Base-by-base conservation (phyloP, 2,888 invertebrate genomes). In the Tinea trinotella region DNA sequence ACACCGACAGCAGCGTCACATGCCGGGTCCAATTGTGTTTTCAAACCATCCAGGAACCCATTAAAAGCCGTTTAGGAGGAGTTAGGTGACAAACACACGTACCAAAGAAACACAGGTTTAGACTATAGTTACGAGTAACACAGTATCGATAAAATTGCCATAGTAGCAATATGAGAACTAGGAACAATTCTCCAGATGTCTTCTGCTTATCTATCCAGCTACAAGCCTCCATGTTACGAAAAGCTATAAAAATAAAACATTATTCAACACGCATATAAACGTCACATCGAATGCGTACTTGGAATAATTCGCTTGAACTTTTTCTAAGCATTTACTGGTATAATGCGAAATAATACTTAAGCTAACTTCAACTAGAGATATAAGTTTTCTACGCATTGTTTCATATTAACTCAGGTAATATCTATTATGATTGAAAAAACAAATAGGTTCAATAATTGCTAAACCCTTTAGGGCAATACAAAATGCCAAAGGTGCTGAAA, bases 241-340 rank as follows among this genome's bases (percentile, higher is more conserved):
- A 65, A 60, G 60, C 66, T 68, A 74, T 79, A 75, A 78, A 76
- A 80, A 74, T 76, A 79, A 75, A 81, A 71, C 74, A 81, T 78
- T 70, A 78, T 76, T 83, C 79, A 77, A 77, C 74, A 76, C 65
- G 65, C 63, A 64, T 61, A 79, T 74, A 76, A 82, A 81, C 65
- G 76, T 78, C 76, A 72, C 63, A 68, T 57, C 59, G 66, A 76
- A 74, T 70, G 73, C 74, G 76, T 77, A 75, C 78, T 40, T 70
- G 68, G 79, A 71, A 83, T 84, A 80, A 79, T 79, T 71, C 67
- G 63, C 67, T 61, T 59, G 65, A 73, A 75, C 71, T 74, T 70
- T 73, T 70, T 68, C 71, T 70, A 66, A 70, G 64, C 66, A 72
- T 76, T 74, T 71, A 67, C 71, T 76, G 76, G 68, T 20, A 46